Base-by-base conservation (phyloP, 1,140 invertebrate species). In the Whitmania pigra region DNA sequence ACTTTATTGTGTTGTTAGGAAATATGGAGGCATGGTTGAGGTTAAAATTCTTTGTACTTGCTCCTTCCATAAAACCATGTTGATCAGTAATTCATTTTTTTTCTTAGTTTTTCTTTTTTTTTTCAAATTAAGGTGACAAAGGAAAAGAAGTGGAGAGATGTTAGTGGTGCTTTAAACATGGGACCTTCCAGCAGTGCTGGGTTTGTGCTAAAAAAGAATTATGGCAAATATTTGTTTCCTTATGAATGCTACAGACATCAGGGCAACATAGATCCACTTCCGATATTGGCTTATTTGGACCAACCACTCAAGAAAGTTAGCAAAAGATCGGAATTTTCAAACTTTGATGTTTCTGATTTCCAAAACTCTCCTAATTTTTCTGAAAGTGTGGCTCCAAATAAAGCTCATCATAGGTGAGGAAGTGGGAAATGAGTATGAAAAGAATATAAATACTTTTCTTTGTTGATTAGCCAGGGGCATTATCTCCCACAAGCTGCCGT, bases 141-240 rank as follows among this genome's bases (percentile, higher is more conserved):
- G 85, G 91, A 92, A 79, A 98, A 98, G 83, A 92, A 92, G 73
- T 98, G 95, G 95, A 96, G 97, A 81, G 94, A 97, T 83, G 93
- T 97, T 76, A 94, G 94, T 67, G 90, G 90, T 55, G 84, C 90
- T 69, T 84, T 97, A 71, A 93, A 92, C 53, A 94, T 97, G 75
- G 93, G 93, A 63, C 92, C 92, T 18, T 96, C 93, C 60, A 96
- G 93, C 74, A 96, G 92, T 80, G 94, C 93, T 60, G 94, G 94
- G 1, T 97, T 97, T 79, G 97, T 93, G 29, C 84, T 97, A 63
- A 86, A 94, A 53, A 97, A 97, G 83, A 94, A 97, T 82, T 97
- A 98, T 82, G 95, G 93, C 72, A 97, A 96, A 84, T 94, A 95
- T 84, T 83, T 98, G 77, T 84, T 98, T 79, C 89, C 92, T 13